Conservation (phyloP, 2,797 vertebrate genomes). For the Sebastes iracundus region DNA sequence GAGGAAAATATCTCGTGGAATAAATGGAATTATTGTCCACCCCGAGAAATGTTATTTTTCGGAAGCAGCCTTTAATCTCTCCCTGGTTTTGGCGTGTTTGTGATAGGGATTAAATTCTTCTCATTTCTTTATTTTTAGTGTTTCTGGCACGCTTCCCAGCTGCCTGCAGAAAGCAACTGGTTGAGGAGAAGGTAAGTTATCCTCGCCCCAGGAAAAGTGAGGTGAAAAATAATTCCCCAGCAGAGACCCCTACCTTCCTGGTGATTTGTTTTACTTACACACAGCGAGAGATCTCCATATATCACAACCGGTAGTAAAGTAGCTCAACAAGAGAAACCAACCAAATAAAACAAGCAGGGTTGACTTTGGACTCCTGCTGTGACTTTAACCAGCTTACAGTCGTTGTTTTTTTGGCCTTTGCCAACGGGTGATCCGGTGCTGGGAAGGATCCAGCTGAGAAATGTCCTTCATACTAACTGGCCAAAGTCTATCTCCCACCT, state of each 20-base stretch:
- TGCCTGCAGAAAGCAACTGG: constrained; percentile 34
- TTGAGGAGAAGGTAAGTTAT: constrained; percentile 48
- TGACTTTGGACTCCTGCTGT: constrained; percentile 50
- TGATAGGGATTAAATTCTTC: constrained; percentile 72
- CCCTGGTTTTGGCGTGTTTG: constrained; percentile 63
- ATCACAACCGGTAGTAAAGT: constrained; percentile 71
- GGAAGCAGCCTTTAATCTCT: constrained; percentile 72
- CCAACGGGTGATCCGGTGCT: constrained; percentile 21
- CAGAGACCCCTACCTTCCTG: constrained; percentile 55
- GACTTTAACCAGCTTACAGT: constrained; percentile 16
- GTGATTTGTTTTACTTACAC: constrained; percentile 67
- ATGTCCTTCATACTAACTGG: constrained; percentile 29
- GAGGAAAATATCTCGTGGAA: constrained; percentile 56
- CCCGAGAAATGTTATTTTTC: constrained; percentile 68
- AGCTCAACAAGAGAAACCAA: constrained; percentile 53
- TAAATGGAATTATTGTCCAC: constrained; percentile 73
- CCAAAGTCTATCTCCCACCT: constrained; percentile 37
- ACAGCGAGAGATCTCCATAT: constrained; percentile 58
- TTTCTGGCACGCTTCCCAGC: constrained; percentile 72
- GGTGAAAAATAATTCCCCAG: constrained; percentile 63
- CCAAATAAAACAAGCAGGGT: constrained; percentile 60
- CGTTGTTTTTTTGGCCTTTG: constrained; percentile 49
- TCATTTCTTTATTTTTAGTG: constrained; percentile 76
- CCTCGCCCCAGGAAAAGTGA: constrained; percentile 28
- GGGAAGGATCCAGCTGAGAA: constrained; percentile 49